These are phyloP conservation scores for Leucoraja ocellata DNA, from an alignment of 2,797 vertebrate species.

Conservation along the genomic window DNA sequence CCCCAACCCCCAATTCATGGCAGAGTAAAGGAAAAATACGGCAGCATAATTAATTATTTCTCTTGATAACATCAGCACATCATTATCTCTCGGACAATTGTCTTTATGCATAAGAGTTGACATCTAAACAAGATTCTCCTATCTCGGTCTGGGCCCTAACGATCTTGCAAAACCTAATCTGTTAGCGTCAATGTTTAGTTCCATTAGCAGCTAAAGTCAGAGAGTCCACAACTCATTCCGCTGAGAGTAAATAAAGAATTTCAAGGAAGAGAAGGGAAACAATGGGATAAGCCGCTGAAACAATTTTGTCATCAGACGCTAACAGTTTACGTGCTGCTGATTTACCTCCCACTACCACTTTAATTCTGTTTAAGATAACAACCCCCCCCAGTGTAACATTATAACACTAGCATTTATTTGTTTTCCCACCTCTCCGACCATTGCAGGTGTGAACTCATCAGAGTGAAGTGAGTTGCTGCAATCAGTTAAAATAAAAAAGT, in stretches of 20 bases:
- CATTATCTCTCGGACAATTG: conserved; percentile 54
- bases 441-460: conserved; percentile 46
- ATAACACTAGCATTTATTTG: conserved; percentile 50
- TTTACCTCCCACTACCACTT: conserved; percentile 49
- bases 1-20: background rate
- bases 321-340: conserved; percentile 47
- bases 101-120: conserved; percentile 53
- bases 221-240: conserved; percentile 59
- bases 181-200: conserved; percentile 67
- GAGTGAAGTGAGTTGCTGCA: conserved; percentile 17
- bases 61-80: conserved; percentile 51
- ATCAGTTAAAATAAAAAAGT: background rate
- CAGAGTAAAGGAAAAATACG: conserved; percentile 1
- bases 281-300: conserved; percentile 56
- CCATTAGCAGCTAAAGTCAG: conserved; percentile 73
- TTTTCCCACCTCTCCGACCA: conserved; percentile 46
- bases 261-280: conserved; percentile 60
- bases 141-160: conserved; percentile 59
- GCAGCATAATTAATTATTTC: conserved; percentile 44
- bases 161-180: conserved; percentile 66
- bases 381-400: conserved; percentile 45
- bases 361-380: conserved; percentile 44
- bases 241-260: conserved; percentile 66
- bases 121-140: conserved; percentile 52
- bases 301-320: conserved; percentile 56